These are phyloP conservation scores for Propithecus deckenii DNA, from an alignment of 2,797 vertebrate genomes.

Conservation along the genomic window DNA sequence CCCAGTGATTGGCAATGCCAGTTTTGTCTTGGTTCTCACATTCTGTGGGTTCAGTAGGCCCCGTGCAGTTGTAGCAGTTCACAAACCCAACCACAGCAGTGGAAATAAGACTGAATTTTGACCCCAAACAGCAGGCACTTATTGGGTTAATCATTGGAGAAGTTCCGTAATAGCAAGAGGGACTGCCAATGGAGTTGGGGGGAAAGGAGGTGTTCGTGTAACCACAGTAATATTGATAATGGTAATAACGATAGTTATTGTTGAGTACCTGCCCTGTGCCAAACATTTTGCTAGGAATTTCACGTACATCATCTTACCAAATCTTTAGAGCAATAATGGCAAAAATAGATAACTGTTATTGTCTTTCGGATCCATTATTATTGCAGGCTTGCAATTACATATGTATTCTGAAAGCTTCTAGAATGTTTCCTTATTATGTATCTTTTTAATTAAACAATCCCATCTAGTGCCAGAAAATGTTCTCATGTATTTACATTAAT, in stretches of 20 bases:
- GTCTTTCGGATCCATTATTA: not conserved
- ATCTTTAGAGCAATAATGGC: not conserved
- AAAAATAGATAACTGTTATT: not conserved
- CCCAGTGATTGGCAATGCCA: not conserved
- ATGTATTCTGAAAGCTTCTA: not conserved
- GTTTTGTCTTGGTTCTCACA: not conserved
- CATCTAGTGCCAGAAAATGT: not conserved
- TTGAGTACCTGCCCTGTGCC: not conserved
- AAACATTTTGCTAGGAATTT: not conserved
- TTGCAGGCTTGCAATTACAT: not conserved
- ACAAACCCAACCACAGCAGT: not conserved
- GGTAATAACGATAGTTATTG: not conserved
- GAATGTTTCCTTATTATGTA: not conserved
- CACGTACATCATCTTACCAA: not conserved
- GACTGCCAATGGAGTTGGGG: not conserved
- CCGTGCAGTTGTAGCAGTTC: not conserved
- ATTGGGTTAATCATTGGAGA: not conserved
- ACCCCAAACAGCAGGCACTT: not conserved
- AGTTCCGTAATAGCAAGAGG: not conserved
- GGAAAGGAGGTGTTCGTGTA: not conserved
- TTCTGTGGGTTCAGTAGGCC: not conserved
- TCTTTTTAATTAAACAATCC: not conserved
- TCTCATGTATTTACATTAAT: not conserved
- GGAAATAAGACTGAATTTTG: not conserved
- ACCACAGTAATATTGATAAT: too few species aligned